Conservation (phyloP, 2,888 invertebrate genomes). For the Agrotis exclamationis region DNA sequence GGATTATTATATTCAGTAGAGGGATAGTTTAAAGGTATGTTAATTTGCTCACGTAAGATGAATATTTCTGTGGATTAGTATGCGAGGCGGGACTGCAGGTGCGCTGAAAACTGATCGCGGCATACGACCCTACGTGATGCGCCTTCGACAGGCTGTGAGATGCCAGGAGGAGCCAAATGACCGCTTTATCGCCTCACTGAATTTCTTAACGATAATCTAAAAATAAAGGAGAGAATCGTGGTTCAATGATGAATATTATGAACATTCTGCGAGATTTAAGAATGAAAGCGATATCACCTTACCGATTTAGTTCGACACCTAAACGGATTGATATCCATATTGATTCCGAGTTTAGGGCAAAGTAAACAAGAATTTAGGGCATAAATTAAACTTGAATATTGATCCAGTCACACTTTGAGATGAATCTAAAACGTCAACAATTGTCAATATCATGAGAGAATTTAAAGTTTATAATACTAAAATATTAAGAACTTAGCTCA, state of each 20-base stretch:
- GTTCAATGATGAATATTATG: background rate
- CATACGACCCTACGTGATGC: slow-evolving; percentile 64
- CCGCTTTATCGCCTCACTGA: slow-evolving; percentile 54
- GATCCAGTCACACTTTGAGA: background rate
- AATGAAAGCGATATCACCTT: background rate
- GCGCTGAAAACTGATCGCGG: slow-evolving; percentile 65
- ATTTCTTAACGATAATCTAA: slow-evolving; percentile 54
- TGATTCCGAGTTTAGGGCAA: background rate
- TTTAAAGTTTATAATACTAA: background rate
- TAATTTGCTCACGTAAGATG: slow-evolving; percentile 77
- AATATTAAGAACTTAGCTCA: background rate
- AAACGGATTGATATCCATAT: background rate
- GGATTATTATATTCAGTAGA: slow-evolving; percentile 24
- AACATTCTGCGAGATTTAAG: slow-evolving; percentile 9
- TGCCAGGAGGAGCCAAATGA: slow-evolving; percentile 49
- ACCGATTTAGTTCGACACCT: background rate
- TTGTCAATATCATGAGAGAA: background rate
- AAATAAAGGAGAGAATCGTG: slow-evolving; percentile 21
- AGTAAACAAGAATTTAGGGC: background rate
- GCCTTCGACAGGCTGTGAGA: slow-evolving; percentile 47
- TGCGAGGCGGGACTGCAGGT: slow-evolving; percentile 69
- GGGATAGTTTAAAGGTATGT: slow-evolving; percentile 60
- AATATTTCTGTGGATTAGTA: slow-evolving; percentile 76
- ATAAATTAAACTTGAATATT: background rate
- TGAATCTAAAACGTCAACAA: too few relatives aligned